phyloP scores from a whole-genome alignment of 2,113 vertebrate genomes.

The Xenopus laevis region DNA sequence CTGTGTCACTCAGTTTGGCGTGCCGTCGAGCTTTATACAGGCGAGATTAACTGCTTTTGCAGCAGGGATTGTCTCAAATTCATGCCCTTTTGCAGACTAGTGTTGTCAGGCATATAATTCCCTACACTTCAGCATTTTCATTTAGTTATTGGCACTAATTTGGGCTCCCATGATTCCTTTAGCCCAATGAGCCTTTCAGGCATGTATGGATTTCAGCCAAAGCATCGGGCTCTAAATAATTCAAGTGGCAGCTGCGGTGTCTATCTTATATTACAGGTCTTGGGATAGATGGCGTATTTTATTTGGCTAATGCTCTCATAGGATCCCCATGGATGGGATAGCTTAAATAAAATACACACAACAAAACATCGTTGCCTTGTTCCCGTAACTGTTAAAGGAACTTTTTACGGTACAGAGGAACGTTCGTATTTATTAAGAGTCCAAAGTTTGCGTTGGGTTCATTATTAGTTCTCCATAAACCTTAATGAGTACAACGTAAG shows the following conservation, averaged over 20 bases:
- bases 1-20: too few species aligned
- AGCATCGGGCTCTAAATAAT: constrained; percentile 60
- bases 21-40: constrained; percentile 14
- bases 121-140: constrained; percentile 46
- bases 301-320: too few species aligned
- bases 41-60: constrained; percentile 17
- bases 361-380: too few species aligned
- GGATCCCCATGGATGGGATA: too few species aligned
- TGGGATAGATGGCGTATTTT: constrained; percentile 35
- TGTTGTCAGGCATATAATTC: constrained; percentile 29
- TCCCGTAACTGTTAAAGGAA: neutral
- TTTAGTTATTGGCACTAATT: constrained; percentile 29
- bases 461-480: too few species aligned
- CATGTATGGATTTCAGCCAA: constrained; percentile 27
- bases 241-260: constrained; percentile 50
- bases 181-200: constrained; percentile 34
- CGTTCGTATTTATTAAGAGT: too few species aligned
- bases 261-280: constrained; percentile 55
- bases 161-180: constrained; percentile 29
- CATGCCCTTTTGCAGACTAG: neutral
- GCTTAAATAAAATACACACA: too few species aligned
- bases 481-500: too few species aligned
- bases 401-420: too few species aligned
- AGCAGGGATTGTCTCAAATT: constrained; percentile 7
- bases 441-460: too few species aligned